A percentile compares a stretch with the other conserved stretches of the same genome.
These are phyloP conservation scores for Sialis lutaria DNA, from an alignment of 2,888 invertebrate genomes.

Conservation along the genomic window DNA sequence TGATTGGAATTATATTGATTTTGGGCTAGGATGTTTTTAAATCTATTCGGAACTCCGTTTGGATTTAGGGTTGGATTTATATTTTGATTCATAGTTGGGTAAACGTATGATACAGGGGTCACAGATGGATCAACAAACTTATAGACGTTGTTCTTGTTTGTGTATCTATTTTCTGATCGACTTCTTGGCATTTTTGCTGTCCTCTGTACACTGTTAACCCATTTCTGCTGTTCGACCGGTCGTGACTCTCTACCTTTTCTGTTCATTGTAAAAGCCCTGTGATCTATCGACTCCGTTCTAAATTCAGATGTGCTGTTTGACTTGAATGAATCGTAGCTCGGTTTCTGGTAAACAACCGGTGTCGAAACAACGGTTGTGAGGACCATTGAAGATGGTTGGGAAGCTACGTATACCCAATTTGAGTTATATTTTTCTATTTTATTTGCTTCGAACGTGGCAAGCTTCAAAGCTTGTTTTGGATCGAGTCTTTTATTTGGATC, in stretches of 20 bases:
- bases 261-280: slow-evolving; percentile 1
- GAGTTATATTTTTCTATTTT: slow-evolving; percentile 6
- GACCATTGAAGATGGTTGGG: slow-evolving; percentile 4
- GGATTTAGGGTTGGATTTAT: slow-evolving; percentile 4
- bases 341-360: not conserved
- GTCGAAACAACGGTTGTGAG: not conserved
- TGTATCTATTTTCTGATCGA: slow-evolving; percentile 18
- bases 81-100: slow-evolving; percentile 3
- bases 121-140: slow-evolving; percentile 24
- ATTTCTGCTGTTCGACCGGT: slow-evolving; percentile 8
- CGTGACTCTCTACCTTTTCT: slow-evolving; percentile 1
- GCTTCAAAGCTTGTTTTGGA: not conserved
- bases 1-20: not conserved
- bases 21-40: not conserved
- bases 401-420: slow-evolving; percentile 5
- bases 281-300: slow-evolving; percentile 4
- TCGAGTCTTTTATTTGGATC: slow-evolving; percentile 8
- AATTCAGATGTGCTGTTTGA: slow-evolving; percentile 2
- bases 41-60: not conserved
- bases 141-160: slow-evolving; percentile 24
- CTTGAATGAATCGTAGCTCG: slow-evolving; percentile 2
- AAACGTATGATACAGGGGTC: slow-evolving; percentile 10
- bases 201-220: slow-evolving; percentile 23
- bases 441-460: slow-evolving; percentile 4
- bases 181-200: slow-evolving; percentile 18